A percentile compares a stretch with the other conserved stretches of the same genome.
Conservation (phyloP, 2,113 vertebrate genomes). For the Brachionichthys hirsutus region DNA sequence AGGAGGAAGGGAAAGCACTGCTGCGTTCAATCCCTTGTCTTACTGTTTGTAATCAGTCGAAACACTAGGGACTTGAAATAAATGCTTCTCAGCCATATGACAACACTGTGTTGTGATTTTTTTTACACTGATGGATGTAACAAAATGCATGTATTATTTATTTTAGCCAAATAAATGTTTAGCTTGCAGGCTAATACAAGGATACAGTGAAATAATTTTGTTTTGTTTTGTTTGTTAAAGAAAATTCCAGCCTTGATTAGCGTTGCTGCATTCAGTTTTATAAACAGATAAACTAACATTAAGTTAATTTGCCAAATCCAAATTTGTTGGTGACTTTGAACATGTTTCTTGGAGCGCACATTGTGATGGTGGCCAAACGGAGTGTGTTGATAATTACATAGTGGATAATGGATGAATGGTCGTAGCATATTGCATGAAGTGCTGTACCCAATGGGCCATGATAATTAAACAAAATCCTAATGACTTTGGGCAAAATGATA, state of each 20-base stretch:
- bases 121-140: constrained; percentile 15
- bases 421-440: constrained; percentile 51
- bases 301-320: constrained; percentile 49
- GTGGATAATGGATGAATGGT: constrained; percentile 58
- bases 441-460: constrained; percentile 68
- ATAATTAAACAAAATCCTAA: constrained; percentile 78
- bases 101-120: constrained; percentile 39
- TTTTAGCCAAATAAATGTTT: constrained; percentile 30
- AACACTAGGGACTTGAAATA: constrained; percentile 35
- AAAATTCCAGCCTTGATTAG: neutral
- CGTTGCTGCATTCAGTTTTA: constrained; percentile 38
- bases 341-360: constrained; percentile 57
- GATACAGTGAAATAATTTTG: constrained; percentile 11
- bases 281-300: constrained; percentile 29
- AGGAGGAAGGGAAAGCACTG: constrained; percentile 27
- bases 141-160: constrained; percentile 28
- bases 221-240: constrained; percentile 26
- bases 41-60: constrained; percentile 51
- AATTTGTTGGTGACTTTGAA: constrained; percentile 63
- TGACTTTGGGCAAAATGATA: constrained; percentile 67
- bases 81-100: constrained; percentile 46
- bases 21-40: constrained; percentile 29
- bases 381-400: constrained; percentile 59
- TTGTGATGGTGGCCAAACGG: constrained; percentile 33
- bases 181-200: constrained; percentile 25